Evolutionary conservation across 2,113 vertebrate species (phyloP), one percentile per base, ranked within the genome.

Genomic region (Xerus inauris): DNA sequence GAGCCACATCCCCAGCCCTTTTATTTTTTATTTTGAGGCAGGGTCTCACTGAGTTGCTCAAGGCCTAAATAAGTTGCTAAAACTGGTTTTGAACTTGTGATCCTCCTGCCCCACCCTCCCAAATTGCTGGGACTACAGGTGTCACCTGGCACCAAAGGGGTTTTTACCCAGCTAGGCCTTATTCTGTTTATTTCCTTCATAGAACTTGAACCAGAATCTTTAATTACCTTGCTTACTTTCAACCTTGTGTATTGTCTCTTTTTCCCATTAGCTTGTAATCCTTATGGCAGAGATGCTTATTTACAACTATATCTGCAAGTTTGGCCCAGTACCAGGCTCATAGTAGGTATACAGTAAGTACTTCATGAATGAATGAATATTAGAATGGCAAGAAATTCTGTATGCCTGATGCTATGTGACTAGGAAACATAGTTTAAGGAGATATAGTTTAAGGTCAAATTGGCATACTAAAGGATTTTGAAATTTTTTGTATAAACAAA

Each of bases 361-460:
- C 35, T 79, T 90, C 49, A 14, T 54, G 28, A 91, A 77, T 84
- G 69, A 59, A 11, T 76, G 28, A 57, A 1, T 77, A 54, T 92
- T 49, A 75, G 28, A 87, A 83, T 62, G n/a, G 76, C 54, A 94
- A 91, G 72, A 72, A 59, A 92, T 80, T 91, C 59, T 92, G 10
- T 80, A 49, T 87, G 26, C 40, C 40, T 89, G 30, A 87, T 77
- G 75, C 35, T 86, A 16, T 79, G 12, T 75, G 72, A 89, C 38
- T 87, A 64, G 49, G 71, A 92, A 89, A 94, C 85, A 71, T n/a
- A 97, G 83, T 67, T 51, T 89, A n/a, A n/a, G 4, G 38, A 91
- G 93, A 51, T 94, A 88, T 1, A 95, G 83, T 64, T 93, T 92
- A 77, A 30, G 51, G 69, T 47, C 30, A 83, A 90, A 84, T 17